Conservation (phyloP, 2,888 invertebrate genomes). For the Ennomos quercinarius region DNA sequence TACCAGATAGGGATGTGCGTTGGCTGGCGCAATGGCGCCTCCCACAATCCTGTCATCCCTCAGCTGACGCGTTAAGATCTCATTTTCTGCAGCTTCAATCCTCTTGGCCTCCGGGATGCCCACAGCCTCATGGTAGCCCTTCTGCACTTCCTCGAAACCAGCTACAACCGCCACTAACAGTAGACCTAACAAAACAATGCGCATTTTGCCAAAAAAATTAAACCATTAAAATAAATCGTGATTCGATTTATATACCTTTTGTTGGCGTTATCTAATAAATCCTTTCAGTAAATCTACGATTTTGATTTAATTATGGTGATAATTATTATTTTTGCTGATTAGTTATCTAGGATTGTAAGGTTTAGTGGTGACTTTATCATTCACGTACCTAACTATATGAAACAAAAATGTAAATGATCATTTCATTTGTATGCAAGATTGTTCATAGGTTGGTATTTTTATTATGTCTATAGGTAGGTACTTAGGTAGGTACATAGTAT, state of each 20-base stretch:
- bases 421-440: no score
- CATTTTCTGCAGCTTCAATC: constrained; percentile 58
- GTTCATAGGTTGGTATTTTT: no score
- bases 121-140: constrained; percentile 56
- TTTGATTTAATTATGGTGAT: constrained; percentile 27
- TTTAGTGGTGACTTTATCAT: neutral
- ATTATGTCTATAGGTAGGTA: no score
- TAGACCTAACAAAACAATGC: constrained; percentile 41
- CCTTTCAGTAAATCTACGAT: neutral
- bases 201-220: constrained; percentile 43
- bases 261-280: constrained; percentile 20
- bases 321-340: constrained; percentile 24
- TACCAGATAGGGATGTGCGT: constrained; percentile 60
- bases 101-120: constrained; percentile 63
- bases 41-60: constrained; percentile 56
- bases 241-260: constrained; percentile 24
- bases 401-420: no score
- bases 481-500: no score
- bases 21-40: constrained; percentile 51
- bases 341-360: neutral
- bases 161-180: constrained; percentile 44
- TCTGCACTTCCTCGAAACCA: constrained; percentile 41
- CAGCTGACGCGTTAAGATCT: constrained; percentile 1
- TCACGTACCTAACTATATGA: no score
- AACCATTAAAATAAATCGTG: neutral